Base-by-base conservation (phyloP, 2,888 invertebrate species). In the Thereva unica region DNA sequence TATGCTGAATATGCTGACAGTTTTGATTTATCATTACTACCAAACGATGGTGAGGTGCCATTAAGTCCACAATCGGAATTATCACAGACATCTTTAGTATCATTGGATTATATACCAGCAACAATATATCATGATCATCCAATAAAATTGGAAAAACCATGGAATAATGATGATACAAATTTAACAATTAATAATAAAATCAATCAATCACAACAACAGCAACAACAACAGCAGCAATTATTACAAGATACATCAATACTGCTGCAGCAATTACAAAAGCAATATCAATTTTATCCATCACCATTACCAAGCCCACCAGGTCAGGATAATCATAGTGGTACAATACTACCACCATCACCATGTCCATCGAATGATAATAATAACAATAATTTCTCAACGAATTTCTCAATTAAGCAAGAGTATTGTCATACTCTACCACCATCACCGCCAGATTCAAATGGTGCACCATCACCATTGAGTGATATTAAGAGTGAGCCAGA, bases 1-100 rank as follows among this genome's bases (percentile, higher is more conserved):
- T 80, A 75, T 71, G 71, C 76, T 44, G 74, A 75, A 49, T 80
- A 79, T 73, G 87, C 88, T 59, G 87, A 89, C 74, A 85, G 85
- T 72, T 89, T 89, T 78, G 89, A 89, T 78, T 78, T 89, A 72
- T 90, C 91, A 23, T 84, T 93, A 64, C 85, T 92, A 75, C 89
- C 90, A 73, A 54, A 47, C 47, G 64, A 64, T 40, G 69, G 69
- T 59, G 78, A 83, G 44, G 84, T 83, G 70, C 84, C 72, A 68
- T 70, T 84, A 70, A 82, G 84, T 69, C 83, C 84, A 42, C 71
- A 57, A 81, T 83, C 54, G 4, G 41, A 55, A 49, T 40, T 44
- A 45, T 40, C 55, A 9, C 34, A 40, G n/a, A 41, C 56, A 40
- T 42, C 47, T 8, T 35, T 45, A 44, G 66, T 70, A 38, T 69